Evolutionary conservation across 2,797 vertebrate species (phyloP).

Genomic region (Lates japonicus): DNA sequence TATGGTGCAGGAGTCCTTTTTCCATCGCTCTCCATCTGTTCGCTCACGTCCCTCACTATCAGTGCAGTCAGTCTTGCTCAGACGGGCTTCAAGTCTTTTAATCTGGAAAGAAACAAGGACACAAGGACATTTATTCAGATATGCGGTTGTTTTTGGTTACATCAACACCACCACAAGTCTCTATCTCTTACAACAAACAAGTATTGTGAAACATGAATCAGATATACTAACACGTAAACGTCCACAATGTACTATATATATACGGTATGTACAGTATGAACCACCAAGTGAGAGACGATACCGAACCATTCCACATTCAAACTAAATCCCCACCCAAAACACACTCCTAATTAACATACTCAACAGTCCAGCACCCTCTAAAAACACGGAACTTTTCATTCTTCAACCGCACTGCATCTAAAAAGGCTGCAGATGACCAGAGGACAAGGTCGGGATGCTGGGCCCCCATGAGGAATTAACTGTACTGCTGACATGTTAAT

Average conservation of each 20-base stretch:
- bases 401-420: not conserved
- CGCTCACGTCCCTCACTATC: slow-evolving; percentile 89
- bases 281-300: not conserved
- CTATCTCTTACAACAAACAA: not conserved
- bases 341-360: not conserved
- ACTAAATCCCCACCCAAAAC: too few relatives aligned
- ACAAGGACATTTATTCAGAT: not conserved
- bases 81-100: slow-evolving; percentile 94
- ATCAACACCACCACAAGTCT: not conserved
- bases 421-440: slow-evolving; percentile 10
- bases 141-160: not conserved
- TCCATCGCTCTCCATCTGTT: slow-evolving; percentile 90
- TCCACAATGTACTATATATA: not conserved
- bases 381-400: not conserved
- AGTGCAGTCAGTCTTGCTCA: slow-evolving; percentile 92
- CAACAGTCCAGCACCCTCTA: not conserved
- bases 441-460: slow-evolving; percentile 19
- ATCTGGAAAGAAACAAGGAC: slow-evolving; percentile 85
- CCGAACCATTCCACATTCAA: not conserved
- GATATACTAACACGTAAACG: not conserved
- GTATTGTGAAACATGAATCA: not conserved
- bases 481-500: slow-evolving; percentile 41
- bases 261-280: not conserved
- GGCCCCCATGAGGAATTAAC: slow-evolving; percentile 36
- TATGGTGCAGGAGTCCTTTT: slow-evolving; percentile 89